These are phyloP conservation scores for Apocrypta bakeri DNA, from an alignment of 1,140 invertebrate genomes.

Conservation along the genomic window DNA sequence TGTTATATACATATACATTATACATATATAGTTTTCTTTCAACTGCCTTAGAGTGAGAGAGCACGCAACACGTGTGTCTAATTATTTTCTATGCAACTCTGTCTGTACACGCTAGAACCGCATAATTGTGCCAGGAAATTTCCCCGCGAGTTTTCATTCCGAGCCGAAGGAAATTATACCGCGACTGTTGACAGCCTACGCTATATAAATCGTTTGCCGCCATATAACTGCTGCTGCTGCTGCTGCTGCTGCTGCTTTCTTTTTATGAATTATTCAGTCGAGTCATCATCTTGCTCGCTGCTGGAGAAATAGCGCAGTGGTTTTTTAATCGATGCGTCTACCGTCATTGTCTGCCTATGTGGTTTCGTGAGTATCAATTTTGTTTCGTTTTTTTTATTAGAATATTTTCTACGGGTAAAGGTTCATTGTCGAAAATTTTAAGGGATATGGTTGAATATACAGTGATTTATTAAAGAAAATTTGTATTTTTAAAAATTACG, in stretches of 20 bases:
- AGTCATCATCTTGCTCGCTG: not conserved
- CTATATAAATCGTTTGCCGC: not conserved
- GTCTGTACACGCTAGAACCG: slow-evolving; percentile 2
- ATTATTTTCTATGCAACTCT: slow-evolving; percentile 63
- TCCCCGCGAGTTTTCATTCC: slow-evolving; percentile 14
- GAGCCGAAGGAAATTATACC: not conserved
- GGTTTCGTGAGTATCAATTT: no score
- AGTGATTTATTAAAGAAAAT: no score
- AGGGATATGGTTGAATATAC: no score
- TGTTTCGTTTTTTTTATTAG: no score
- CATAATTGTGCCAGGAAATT: slow-evolving; percentile 16
- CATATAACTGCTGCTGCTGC: not conserved
- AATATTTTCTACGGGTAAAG: no score
- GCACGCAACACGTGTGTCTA: slow-evolving; percentile 64
- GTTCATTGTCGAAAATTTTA: no score
- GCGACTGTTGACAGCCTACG: no score
- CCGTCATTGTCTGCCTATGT: not conserved
- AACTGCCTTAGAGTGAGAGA: not conserved
- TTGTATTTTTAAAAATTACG: no score
- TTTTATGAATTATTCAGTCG: slow-evolving; percentile 35
- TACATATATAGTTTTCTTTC: no score
- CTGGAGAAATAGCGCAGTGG: not conserved
- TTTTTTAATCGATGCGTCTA: not conserved
- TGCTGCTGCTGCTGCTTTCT: not conserved
- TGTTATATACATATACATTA: no score